Conservation (phyloP, 30 jellyfish, hydroid and myxozoan genomes). For the Turritopsis dohrnii region DNA sequence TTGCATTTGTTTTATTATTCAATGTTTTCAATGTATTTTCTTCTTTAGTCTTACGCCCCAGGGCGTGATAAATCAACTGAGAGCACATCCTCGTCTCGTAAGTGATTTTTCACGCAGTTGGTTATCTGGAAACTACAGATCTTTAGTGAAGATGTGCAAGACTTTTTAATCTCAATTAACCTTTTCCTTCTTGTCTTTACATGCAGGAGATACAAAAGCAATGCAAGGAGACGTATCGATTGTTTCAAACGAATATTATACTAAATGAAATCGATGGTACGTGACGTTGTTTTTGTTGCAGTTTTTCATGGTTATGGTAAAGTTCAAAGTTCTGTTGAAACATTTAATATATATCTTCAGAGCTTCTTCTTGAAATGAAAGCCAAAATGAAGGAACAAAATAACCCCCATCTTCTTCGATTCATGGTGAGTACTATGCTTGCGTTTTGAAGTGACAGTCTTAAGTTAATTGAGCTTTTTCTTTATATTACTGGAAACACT, state of each 20-base stretch:
- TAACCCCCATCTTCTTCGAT: conserved; percentile 32
- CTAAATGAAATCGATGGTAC: conserved; percentile 52
- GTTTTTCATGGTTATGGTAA: too few relatives aligned
- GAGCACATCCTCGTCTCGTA: conserved; percentile 40
- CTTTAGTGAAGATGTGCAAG: too few relatives aligned
- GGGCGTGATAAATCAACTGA: conserved; percentile 50
- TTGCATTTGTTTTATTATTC: too few relatives aligned
- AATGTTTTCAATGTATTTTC: too few relatives aligned
- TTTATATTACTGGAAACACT: background rate
- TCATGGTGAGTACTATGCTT: conserved; percentile 18
- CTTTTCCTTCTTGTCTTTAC: background rate
- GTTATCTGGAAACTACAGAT: too few relatives aligned
- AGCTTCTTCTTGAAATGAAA: background rate
- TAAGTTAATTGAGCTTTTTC: too few relatives aligned
- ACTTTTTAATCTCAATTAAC: too few relatives aligned
- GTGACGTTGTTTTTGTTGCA: too few relatives aligned
- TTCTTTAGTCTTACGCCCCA: conserved; percentile 44
- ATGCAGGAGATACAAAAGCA: conserved; percentile 36
- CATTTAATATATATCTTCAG: background rate
- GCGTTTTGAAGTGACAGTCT: too few relatives aligned
- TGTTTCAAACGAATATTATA: conserved; percentile 51
- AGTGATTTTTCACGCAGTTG: background rate
- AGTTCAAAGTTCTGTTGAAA: too few relatives aligned
- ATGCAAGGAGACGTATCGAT: conserved; percentile 43
- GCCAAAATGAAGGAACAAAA: background rate